phyloP scores from a whole-genome alignment of 2,797 vertebrate species.

The Paratrypauchen microcephalus region DNA sequence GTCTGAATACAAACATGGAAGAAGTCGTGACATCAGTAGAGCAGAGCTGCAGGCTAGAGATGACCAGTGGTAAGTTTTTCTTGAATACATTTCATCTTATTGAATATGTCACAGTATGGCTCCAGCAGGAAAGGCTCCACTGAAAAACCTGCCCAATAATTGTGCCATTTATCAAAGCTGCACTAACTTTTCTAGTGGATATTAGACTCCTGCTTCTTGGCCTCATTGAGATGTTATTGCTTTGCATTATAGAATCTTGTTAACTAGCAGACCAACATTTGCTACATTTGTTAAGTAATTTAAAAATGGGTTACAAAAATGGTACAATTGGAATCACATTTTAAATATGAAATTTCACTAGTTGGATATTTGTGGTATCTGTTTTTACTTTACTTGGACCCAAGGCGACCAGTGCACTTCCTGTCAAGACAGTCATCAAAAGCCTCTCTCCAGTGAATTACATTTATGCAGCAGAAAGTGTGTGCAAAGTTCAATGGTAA shows the following conservation, averaged over 20 bases:
- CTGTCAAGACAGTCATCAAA: conserved; percentile 7
- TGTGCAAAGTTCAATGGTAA: conserved; percentile 1
- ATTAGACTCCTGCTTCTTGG: too few species aligned
- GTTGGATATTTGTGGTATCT: not conserved
- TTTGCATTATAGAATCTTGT: not conserved
- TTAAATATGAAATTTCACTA: too few species aligned
- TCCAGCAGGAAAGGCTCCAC: too few species aligned
- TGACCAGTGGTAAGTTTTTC: conserved; percentile 2
- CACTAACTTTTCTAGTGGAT: too few species aligned
- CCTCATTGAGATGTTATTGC: too few species aligned
- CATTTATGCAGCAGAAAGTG: conserved; percentile 19
- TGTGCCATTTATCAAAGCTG: too few species aligned
- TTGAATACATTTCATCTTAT: conserved; percentile 25
- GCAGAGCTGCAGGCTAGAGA: conserved; percentile 14
- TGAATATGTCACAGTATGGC: not conserved
- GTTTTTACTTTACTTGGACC: conserved; percentile 7
- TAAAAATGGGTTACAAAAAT: not conserved
- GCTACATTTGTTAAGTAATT: not conserved
- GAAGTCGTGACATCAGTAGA: conserved; percentile 11
- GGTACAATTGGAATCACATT: not conserved
- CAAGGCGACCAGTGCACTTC: not conserved
- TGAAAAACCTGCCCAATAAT: too few species aligned
- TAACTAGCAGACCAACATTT: not conserved
- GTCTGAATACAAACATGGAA: conserved; percentile 30
- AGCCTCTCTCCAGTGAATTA: not conserved